phyloP scores from a whole-genome alignment of 2,888 invertebrate species.

The Apodemia zela region DNA sequence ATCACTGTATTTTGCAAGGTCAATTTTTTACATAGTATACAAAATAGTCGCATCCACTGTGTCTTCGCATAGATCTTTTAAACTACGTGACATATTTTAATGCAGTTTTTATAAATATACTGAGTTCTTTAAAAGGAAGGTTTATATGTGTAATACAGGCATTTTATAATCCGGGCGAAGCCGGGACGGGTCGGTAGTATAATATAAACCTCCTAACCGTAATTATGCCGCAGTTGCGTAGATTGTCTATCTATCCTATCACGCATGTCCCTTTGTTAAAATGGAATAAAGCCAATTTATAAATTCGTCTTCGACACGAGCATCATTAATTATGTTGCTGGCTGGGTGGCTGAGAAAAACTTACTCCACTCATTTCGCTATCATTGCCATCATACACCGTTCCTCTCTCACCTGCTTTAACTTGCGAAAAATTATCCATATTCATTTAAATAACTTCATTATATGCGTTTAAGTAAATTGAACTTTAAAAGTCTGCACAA shows the following conservation, averaged over 20 bases:
- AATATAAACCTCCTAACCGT: conserved; percentile 27
- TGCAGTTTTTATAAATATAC: too few relatives aligned
- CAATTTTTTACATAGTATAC: too few relatives aligned
- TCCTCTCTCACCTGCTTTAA: conserved; percentile 53
- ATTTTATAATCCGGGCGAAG: too few relatives aligned
- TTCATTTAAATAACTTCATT: not conserved
- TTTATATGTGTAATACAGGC: too few relatives aligned
- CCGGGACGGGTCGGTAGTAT: too few relatives aligned
- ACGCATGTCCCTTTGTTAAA: conserved; percentile 69
- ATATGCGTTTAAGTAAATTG: conserved; percentile 30
- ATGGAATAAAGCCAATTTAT: conserved; percentile 75
- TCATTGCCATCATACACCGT: conserved; percentile 66
- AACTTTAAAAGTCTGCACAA: conserved; percentile 20
- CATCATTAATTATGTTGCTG: conserved; percentile 80
- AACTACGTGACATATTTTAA: too few relatives aligned
- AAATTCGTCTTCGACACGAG: conserved; percentile 77
- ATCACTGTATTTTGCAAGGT: too few relatives aligned
- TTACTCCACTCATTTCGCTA: conserved; percentile 78
- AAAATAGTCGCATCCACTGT: too few relatives aligned
- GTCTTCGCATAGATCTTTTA: too few relatives aligned
- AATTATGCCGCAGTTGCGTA: conserved; percentile 51
- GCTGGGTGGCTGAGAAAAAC: conserved; percentile 80
- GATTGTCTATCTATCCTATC: conserved; percentile 57
- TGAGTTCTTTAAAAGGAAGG: too few relatives aligned
- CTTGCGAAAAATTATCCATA: conserved; percentile 30